Conservation (phyloP, 2,888 invertebrate genomes). For the Meloe dianella region DNA sequence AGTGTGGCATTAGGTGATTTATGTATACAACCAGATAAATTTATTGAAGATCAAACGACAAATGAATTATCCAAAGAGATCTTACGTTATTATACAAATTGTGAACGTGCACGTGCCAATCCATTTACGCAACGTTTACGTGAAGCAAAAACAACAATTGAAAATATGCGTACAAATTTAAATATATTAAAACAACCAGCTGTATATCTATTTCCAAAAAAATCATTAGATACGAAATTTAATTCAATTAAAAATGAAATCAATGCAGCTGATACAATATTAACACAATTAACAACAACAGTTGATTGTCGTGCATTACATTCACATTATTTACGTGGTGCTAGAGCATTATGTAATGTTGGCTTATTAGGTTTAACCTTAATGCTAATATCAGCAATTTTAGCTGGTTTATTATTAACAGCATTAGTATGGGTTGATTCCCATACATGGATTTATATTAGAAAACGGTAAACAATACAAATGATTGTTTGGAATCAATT, state of each 20-base stretch:
- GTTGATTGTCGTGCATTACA: conserved; percentile 86
- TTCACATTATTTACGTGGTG: conserved; percentile 77
- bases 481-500: no score
- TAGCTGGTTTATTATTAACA: conserved; percentile 88
- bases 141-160: conserved; percentile 65
- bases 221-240: conserved; percentile 71
- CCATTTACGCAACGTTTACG: conserved; percentile 82
- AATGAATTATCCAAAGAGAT: conserved; percentile 56
- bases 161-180: conserved; percentile 62
- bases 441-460: conserved; percentile 96
- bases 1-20: conserved; percentile 79
- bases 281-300: conserved; percentile 71
- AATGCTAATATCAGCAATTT: conserved; percentile 84
- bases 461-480: conserved; percentile 72
- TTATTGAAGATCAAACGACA: conserved; percentile 55
- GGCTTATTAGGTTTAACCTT: conserved; percentile 83
- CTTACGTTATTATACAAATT: conserved; percentile 71
- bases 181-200: conserved; percentile 62
- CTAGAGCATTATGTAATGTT: conserved; percentile 82
- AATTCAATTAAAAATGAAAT: conserved; percentile 80
- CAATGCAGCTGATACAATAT: conserved; percentile 75
- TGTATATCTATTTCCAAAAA: conserved; percentile 60
- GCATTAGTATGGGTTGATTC: conserved; percentile 94
- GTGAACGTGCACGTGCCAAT: conserved; percentile 79
- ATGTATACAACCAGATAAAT: conserved; percentile 71